Percentiles rank a stretch among this genome's conserved stretches.
phyloP scores from a whole-genome alignment of 2,797 vertebrate species.

The Microhierax caerulescens region DNA sequence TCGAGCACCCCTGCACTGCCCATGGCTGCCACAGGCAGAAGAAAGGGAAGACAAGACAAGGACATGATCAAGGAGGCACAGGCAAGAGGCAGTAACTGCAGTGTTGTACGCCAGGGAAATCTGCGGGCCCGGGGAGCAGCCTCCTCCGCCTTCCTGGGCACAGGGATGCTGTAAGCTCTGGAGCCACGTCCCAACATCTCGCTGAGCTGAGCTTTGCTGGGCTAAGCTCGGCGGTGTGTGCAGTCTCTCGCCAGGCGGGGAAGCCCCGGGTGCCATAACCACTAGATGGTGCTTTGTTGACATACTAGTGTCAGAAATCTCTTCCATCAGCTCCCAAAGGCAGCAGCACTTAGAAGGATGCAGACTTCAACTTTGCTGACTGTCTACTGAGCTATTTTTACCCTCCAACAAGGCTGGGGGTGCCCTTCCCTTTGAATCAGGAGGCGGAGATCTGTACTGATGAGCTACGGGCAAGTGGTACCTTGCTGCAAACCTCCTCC shows the following conservation, averaged over 20 bases:
- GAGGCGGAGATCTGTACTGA: not conserved
- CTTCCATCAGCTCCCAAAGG: not conserved
- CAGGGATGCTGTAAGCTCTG: not conserved
- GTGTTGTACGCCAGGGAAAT: not conserved
- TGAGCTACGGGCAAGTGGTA: not conserved
- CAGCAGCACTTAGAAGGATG: not conserved
- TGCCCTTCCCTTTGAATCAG: not conserved
- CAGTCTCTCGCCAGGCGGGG: accelerated
- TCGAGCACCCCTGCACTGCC: not conserved
- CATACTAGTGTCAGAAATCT: not conserved
- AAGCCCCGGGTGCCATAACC: not conserved
- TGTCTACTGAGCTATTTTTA: not conserved
- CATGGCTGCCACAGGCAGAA: accelerated
- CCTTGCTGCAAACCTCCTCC: not conserved
- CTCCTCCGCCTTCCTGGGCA: too few relatives aligned
- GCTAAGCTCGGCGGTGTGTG: accelerated
- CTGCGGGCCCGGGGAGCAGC: not conserved
- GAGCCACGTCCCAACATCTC: accelerated
- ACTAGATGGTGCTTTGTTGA: constrained; percentile 64
- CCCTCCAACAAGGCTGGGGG: not conserved
- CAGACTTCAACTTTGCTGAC: not conserved
- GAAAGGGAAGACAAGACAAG: not conserved
- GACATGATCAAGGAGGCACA: not conserved
- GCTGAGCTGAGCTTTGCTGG: not conserved
- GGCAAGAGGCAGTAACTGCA: not conserved